Percentiles rank a stretch among this genome's conserved stretches.
Evolutionary conservation across 2,888 invertebrate species (phyloP).

Genomic region (Drosophila fulvimacula): DNA sequence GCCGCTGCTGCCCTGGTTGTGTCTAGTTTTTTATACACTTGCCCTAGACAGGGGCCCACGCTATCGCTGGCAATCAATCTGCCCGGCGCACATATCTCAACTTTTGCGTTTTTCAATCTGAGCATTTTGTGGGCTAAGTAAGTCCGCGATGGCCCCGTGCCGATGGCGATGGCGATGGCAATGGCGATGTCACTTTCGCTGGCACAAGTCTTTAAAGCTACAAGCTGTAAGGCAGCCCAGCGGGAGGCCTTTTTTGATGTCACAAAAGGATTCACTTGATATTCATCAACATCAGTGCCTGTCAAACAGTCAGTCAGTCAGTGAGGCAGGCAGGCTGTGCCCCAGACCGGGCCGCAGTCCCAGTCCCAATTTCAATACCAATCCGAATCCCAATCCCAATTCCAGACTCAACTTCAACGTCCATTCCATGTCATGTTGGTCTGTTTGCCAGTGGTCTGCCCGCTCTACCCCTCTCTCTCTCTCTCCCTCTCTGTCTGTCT

Average conservation of each 20-base stretch:
- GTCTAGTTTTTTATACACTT: slow-evolving; percentile 73
- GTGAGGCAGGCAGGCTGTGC: slow-evolving; percentile 49
- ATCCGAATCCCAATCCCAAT: slow-evolving; percentile 37
- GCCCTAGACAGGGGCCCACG: slow-evolving; percentile 61
- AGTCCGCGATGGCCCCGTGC: slow-evolving; percentile 65
- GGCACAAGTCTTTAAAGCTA: slow-evolving; percentile 64
- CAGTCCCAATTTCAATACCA: slow-evolving; percentile 16
- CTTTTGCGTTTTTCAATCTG: slow-evolving; percentile 79
- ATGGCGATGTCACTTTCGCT: slow-evolving; percentile 69
- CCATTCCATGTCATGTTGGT: slow-evolving; percentile 72
- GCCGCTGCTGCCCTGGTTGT: slow-evolving; percentile 27
- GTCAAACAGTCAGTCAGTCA: slow-evolving; percentile 76
- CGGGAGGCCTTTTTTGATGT: slow-evolving; percentile 80
- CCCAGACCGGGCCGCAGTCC: slow-evolving; percentile 35
- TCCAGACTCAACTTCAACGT: slow-evolving; percentile 53
- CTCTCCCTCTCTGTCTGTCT: neutral
- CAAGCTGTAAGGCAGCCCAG: slow-evolving; percentile 60
- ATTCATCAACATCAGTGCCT: slow-evolving; percentile 84
- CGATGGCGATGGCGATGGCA: slow-evolving; percentile 40
- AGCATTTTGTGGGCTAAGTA: slow-evolving; percentile 79
- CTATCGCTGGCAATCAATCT: slow-evolving; percentile 83
- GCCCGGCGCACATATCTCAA: slow-evolving; percentile 75
- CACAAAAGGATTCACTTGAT: slow-evolving; percentile 85
- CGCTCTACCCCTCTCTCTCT: slow-evolving; percentile 10
- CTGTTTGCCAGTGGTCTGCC: slow-evolving; percentile 39